A percentile compares a stretch with the other conserved stretches of the same genome.
These are phyloP conservation scores for Crossocerus cetratus DNA, from an alignment of 2,888 invertebrate species.

Conservation along the genomic window DNA sequence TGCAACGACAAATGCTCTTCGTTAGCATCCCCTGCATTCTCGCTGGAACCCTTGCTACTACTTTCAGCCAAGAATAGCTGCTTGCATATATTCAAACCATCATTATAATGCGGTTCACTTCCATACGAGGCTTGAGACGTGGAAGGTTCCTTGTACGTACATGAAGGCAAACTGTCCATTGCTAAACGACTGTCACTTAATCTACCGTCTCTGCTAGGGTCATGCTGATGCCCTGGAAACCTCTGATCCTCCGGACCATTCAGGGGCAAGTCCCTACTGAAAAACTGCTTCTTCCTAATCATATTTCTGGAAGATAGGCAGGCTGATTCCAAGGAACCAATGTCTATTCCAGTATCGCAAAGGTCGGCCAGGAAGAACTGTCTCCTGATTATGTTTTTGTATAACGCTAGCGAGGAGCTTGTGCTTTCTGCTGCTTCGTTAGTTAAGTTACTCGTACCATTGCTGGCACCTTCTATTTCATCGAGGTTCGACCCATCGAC, in stretches of 20 bases:
- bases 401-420: slow-evolving; percentile 32
- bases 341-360: slow-evolving; percentile 26
- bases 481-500: slow-evolving; percentile 10
- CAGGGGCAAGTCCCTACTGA: slow-evolving; percentile 38
- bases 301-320: slow-evolving; percentile 45
- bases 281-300: slow-evolving; percentile 47
- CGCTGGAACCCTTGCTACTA: slow-evolving; percentile 34
- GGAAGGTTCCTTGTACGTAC: slow-evolving; percentile 24
- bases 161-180: slow-evolving; percentile 26
- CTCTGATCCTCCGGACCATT: slow-evolving; percentile 21
- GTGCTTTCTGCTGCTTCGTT: slow-evolving; percentile 30
- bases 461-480: slow-evolving; percentile 19
- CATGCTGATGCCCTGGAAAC: slow-evolving; percentile 22
- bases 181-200: slow-evolving; percentile 16
- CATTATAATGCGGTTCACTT: slow-evolving; percentile 17
- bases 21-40: slow-evolving; percentile 24
- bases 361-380: slow-evolving; percentile 52
- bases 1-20: slow-evolving; percentile 22
- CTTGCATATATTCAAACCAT: slow-evolving; percentile 22
- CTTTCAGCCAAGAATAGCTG: slow-evolving; percentile 30
- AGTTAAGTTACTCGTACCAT: slow-evolving; percentile 11
- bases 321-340: slow-evolving; percentile 21
- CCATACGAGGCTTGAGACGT: slow-evolving; percentile 19
- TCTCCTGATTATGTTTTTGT: slow-evolving; percentile 56
- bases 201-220: slow-evolving; percentile 35